Evolutionary conservation across 2,888 invertebrate genomes (phyloP), one percentile per base, ranked within the genome.

Genomic region (Miltochrista miniata): DNA sequence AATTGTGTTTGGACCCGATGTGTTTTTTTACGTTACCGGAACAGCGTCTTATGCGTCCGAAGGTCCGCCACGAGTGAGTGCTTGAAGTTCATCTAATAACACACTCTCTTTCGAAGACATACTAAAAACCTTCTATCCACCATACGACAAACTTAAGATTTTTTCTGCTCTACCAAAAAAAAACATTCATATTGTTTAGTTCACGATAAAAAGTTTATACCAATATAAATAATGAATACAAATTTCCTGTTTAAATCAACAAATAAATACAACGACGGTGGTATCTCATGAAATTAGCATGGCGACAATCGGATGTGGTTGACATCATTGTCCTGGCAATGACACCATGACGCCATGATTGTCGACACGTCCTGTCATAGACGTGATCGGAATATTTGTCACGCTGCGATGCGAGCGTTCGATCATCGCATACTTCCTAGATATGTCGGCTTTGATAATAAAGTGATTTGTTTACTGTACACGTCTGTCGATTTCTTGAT

Each of bases 241-340:
- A 79, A 75, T 57, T 68, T 54, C 64, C 62, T 54, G 60, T 13
- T 64, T 64, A 62, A 69, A 73, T 70, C 61, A 74, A 61, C 71
- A 68, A 69, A n/a, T n/a, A n/a, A 65, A 71, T 76, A 67, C 8
- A 7, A 31, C 31, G 31, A 10, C 70, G 61, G 83, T 80, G 79
- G 80, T 81, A 75, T 74, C 70, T 62, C 67, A 66, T 66, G 54
- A 61, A 64, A 83, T 83, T 85, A 84, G 76, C 82, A 85, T 86
- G 75, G 74, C 74, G 72, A 82, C 83, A 79, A 85, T 85, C 80
- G 81, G 73, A 74, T 74, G 71, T 71, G 75, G 79, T 81, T 83
- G 83, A 81, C 85, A 83, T 83, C 81, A 80, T 69, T 64, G 70
- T 58, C 48, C 50, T 64, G 69, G 70, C 70, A 75, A 72, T 70